Percentiles rank a stretch among this genome's conserved stretches.
Evolutionary conservation across 2,888 invertebrate species (phyloP).

Genomic region (Limulus polyphemus): DNA sequence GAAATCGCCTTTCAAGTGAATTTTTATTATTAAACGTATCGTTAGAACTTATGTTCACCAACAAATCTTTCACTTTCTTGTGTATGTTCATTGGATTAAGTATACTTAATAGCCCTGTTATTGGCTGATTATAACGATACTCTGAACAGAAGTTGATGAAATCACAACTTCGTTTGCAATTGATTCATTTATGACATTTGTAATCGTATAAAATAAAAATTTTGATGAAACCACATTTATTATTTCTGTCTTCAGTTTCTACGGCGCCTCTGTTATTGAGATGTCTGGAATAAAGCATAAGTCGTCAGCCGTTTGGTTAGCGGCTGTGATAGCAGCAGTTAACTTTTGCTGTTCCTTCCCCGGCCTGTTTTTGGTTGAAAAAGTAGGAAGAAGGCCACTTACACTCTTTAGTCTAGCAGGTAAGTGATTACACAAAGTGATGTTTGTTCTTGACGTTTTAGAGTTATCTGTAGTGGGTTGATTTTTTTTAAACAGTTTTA

Average conservation of each 20-base stretch:
- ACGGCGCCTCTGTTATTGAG: slow-evolving; percentile 43
- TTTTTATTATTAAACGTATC: too few species aligned
- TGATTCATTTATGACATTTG: background rate
- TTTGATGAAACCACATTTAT: background rate
- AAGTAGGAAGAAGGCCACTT: slow-evolving; percentile 38
- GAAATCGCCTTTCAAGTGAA: too few species aligned
- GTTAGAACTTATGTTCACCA: too few species aligned
- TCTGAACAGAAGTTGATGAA: too few species aligned
- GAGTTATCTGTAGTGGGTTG: too few species aligned
- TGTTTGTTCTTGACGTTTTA: too few species aligned
- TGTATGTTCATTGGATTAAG: too few species aligned
- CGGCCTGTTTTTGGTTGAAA: slow-evolving; percentile 41
- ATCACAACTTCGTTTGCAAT: background rate
- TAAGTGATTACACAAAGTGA: slow-evolving; percentile 21
- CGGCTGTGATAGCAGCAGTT: slow-evolving; percentile 37
- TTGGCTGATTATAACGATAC: too few species aligned
- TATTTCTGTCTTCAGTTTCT: slow-evolving; percentile 38
- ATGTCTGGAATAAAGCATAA: slow-evolving; percentile 39
- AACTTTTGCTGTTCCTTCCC: slow-evolving; percentile 42
- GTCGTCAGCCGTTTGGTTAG: slow-evolving; percentile 41
- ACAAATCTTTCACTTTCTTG: too few species aligned
- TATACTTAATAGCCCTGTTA: too few species aligned
- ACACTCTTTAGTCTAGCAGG: slow-evolving; percentile 34
- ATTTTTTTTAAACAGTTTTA: too few species aligned
- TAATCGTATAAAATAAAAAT: background rate